These are phyloP conservation scores for Collichthys lucidus DNA, from an alignment of 2,113 vertebrate species.

Conservation along the genomic window DNA sequence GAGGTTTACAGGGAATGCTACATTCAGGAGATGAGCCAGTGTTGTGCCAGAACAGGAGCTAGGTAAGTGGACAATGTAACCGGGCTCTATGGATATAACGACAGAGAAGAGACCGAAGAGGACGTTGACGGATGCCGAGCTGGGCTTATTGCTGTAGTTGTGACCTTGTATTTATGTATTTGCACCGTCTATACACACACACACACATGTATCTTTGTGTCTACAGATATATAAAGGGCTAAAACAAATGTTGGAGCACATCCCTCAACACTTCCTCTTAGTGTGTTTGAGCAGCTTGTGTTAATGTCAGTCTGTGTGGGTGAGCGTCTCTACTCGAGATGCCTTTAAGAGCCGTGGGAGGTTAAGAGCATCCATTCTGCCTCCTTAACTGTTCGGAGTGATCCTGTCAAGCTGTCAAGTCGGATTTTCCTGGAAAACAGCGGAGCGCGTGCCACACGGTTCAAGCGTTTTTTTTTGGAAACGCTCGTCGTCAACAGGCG, in stretches of 20 bases:
- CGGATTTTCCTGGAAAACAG: constrained; percentile 22
- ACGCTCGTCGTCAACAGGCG: constrained; percentile 42
- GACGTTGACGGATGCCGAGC: too few relatives aligned
- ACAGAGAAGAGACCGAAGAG: too few relatives aligned
- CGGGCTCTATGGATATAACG: too few relatives aligned
- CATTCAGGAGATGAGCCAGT: accelerated
- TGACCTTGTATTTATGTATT: too few relatives aligned
- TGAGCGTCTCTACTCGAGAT: constrained; percentile 16
- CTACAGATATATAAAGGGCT: too few relatives aligned
- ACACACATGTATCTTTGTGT: too few relatives aligned
- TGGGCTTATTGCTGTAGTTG: too few relatives aligned
- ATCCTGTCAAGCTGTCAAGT: constrained; percentile 65
- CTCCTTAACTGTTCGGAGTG: constrained; percentile 59
- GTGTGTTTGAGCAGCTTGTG: background rate
- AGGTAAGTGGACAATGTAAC: too few relatives aligned
- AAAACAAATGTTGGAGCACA: too few relatives aligned
- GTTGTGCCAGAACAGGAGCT: accelerated
- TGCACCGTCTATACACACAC: too few relatives aligned
- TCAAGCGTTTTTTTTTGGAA: constrained; percentile 58
- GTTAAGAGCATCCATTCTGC: constrained; percentile 65
- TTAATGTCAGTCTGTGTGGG: background rate
- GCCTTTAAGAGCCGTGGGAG: constrained; percentile 60
- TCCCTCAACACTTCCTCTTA: background rate
- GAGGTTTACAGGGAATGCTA: too few relatives aligned
- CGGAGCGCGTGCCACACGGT: constrained; percentile 34